Base-by-base conservation (phyloP, 64 coral and sea anemone genomes). In the Pocillopora verrucosa region DNA sequence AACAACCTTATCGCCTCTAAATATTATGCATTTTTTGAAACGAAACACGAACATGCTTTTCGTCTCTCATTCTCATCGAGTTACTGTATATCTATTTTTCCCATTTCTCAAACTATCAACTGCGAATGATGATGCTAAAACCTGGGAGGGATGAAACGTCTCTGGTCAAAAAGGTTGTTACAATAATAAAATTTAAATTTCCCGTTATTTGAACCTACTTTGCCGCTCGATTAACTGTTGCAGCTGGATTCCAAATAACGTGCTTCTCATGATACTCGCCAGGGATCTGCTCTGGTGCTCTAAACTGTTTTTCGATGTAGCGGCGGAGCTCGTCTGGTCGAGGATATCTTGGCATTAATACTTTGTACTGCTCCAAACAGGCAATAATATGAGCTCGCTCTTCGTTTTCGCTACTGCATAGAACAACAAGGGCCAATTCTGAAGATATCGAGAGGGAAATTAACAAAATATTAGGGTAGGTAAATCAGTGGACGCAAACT, bases 341-440 rank as follows among this genome's bases (percentile, higher is more conserved):
- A 84, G 90, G 90, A 68, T 81, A 87, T 80, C 88, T 80, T 5
- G 86, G 90, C 24, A 82, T 90, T 51, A 7, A 1, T 26, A 92
- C 59, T 34, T 87, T 90, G 88, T 95, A 89, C 24, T 95, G 59
- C 17, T 92, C 94, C 64, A 95, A 59, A 67, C 86, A 79, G 30
- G 94, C 61, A 25, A 89, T 90, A n/a, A 95, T 92, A 19, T 92
- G 86, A 30, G 94, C 77, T 10, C 80, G 86, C 51, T 89, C 90
- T 72, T 95, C 94, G 6, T 95, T 91, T 73, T 95, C 94, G 65
- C 89, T 89, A 59, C 90, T 92, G 37, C 94, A 95, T 57, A 95
- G 36, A 6, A 92, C 86, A 37, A 92, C 94, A 35, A 95, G 90
- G 10, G 73, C 79, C 70, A 86, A 82, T 72, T 60, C 94, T 95